Evolutionary conservation across 2,888 invertebrate species (phyloP), one percentile per base, ranked within the genome.

Genomic region (Drosophila kokeensis): DNA sequence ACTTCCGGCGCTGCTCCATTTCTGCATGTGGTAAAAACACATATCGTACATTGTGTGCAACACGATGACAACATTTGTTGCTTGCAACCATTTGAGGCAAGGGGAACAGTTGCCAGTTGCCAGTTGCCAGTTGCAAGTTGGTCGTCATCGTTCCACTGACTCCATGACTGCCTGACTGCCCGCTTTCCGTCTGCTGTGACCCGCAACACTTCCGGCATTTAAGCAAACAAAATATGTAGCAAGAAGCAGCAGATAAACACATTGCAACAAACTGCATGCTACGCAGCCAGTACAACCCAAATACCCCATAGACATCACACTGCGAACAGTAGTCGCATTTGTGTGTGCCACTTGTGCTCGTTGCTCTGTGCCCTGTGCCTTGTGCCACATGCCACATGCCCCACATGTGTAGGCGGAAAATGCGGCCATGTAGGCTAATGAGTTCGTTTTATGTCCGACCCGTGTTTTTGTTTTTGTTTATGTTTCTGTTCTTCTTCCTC

Each of bases 161-260:
- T 40, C n/a, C 27, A 40, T 30, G 40, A 21, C 29, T 42, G 40
- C n/a, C 40, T 57, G 57, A 61, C 52, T 73, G 59, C 40, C 57
- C 57, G 21, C 42, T 57, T 57, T 57, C 62, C 45, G 48, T 45
- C 50, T 62, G 64, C 58, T 76, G 76, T 76, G 77, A 73, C 76
- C 69, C 68, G 82, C 85, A 80, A 84, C 89, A 87, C 86, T 87
- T 87, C 86, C 86, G 86, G 86, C 86, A 87, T 85, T 87, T 89
- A 87, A 82, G 87, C 86, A 89, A 89, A 87, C 87, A 85, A 88
- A 88, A 86, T 85, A 88, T 83, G 89, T 69, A 73, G 73, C 69
- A 78, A 68, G 73, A 73, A 63, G 59, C 48, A 63, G 54, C 50
- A 29, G 48, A 32, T 48, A 27, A 34, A 59, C 79, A 59, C 79